Evolutionary conservation across 1,140 invertebrate species (phyloP).

Genomic region (Thrips palmi): DNA sequence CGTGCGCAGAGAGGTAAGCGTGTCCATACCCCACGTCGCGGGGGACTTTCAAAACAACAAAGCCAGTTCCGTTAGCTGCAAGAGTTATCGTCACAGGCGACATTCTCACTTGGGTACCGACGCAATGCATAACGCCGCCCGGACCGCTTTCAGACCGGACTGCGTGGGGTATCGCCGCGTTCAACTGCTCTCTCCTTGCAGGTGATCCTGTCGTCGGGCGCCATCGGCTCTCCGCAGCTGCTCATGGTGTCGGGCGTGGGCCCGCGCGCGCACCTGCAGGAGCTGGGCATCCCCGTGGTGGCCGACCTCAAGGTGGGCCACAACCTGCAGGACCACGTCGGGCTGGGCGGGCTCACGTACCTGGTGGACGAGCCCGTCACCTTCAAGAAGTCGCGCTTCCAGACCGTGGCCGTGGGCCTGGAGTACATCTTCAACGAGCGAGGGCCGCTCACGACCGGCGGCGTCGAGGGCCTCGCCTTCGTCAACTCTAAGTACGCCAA

Average conservation of each 20-base stretch:
- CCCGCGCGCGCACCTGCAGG: constrained; percentile 52
- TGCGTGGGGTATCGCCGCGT: no score
- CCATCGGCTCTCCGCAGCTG: constrained; percentile 64
- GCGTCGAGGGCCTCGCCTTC: constrained; percentile 65
- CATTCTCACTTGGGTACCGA: no score
- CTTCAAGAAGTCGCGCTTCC: constrained; percentile 55
- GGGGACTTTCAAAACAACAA: no score
- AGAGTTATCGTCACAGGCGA: no score
- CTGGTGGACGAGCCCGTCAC: constrained; percentile 60
- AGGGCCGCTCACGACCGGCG: constrained; percentile 59
- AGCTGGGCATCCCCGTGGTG: constrained; percentile 53
- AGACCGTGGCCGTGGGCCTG: constrained; percentile 53
- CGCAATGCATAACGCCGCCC: no score
- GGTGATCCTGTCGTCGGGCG: constrained; percentile 63
- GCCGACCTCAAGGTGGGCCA: constrained; percentile 59
- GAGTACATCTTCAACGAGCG: constrained; percentile 62
- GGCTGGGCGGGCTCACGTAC: constrained; percentile 64
- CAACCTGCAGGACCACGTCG: constrained; percentile 72
- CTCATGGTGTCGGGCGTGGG: constrained; percentile 81
- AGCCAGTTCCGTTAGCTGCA: no score
- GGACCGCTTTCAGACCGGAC: no score
- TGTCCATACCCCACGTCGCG: no score
- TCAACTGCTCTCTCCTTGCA: no score
- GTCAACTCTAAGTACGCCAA: constrained; percentile 70
- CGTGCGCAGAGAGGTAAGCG: constrained; percentile 53